These are phyloP conservation scores for Pseudoatta argentina DNA, from an alignment of 1,140 invertebrate species.

Conservation along the genomic window DNA sequence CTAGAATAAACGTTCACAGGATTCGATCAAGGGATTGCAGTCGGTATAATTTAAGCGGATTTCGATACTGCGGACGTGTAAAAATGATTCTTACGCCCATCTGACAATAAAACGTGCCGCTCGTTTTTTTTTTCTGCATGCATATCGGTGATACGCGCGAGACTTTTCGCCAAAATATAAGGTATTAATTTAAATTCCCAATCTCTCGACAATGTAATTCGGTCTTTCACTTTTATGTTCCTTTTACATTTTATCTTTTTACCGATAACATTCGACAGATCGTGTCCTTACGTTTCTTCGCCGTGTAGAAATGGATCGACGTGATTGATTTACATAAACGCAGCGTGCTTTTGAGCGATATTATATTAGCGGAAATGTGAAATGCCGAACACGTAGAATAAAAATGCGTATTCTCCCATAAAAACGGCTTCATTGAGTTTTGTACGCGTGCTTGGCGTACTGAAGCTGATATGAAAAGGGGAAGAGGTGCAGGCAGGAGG, in stretches of 20 bases:
- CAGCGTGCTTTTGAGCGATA: slow-evolving; percentile 6
- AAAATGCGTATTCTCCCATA: slow-evolving; percentile 61
- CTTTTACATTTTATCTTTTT: background rate
- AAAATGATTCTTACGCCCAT: slow-evolving; percentile 2
- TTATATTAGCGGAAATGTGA: slow-evolving; percentile 36
- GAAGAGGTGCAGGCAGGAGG: slow-evolving; percentile 35
- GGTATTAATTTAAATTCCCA: background rate
- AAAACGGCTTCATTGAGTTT: slow-evolving; percentile 61
- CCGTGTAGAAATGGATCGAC: slow-evolving; percentile 11
- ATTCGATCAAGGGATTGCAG: slow-evolving; percentile 33
- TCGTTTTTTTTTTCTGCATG: background rate
- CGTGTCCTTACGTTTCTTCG: slow-evolving; percentile 14
- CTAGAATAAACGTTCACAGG: background rate
- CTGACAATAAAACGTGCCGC: background rate
- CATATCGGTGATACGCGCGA: background rate
- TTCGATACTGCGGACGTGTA: background rate
- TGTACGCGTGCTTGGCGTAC: slow-evolving; percentile 46
- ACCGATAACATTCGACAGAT: slow-evolving; percentile 1
- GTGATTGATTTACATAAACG: slow-evolving; percentile 54
- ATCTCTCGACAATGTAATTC: background rate
- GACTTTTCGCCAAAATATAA: background rate
- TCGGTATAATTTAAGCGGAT: slow-evolving; percentile 17
- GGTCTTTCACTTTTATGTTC: background rate
- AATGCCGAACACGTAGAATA: slow-evolving; percentile 50
- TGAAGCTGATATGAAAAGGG: slow-evolving; percentile 2